A percentile compares a stretch with the other conserved stretches of the same genome.
These are phyloP conservation scores for Threskiornis aethiopicus DNA, from an alignment of 2,797 vertebrate species.

Conservation along the genomic window DNA sequence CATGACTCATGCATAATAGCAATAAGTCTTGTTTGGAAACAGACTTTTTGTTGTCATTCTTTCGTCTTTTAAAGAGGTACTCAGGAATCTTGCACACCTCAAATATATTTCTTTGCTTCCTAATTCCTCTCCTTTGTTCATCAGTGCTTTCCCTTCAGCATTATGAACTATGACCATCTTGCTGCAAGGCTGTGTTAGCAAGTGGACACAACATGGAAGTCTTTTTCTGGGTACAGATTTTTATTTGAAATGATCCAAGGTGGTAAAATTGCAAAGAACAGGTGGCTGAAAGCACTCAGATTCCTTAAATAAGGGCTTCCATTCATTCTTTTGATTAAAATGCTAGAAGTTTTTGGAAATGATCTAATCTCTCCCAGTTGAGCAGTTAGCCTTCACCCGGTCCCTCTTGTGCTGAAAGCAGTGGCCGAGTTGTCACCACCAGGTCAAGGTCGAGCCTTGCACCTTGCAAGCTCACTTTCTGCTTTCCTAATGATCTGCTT, in stretches of 20 bases:
- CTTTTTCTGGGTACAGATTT: not conserved
- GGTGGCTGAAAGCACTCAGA: not conserved
- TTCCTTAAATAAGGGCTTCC: not conserved
- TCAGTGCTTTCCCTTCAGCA: not conserved
- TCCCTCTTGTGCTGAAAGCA: not conserved
- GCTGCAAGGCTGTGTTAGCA: not conserved
- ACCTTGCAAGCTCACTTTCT: not conserved
- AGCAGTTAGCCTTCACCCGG: fast-evolving
- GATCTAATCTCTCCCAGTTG: not conserved
- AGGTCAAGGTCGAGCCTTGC: not conserved
- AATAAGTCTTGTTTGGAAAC: not conserved
- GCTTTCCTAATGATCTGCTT: not conserved
- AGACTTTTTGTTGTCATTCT: not conserved
- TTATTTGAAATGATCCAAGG: not conserved
- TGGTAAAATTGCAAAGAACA: not conserved
- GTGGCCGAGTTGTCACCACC: not conserved
- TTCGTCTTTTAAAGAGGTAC: not conserved
- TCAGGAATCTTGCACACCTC: not conserved
- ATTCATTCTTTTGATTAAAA: not conserved
- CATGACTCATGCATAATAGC: not conserved
- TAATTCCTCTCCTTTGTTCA: not conserved
- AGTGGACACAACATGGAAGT: not conserved
- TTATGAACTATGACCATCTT: not conserved
- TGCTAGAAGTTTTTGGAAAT: not conserved
- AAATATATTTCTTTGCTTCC: not conserved